Conservation (phyloP, 2,797 vertebrate genomes). For the Sphenodon punctatus region DNA sequence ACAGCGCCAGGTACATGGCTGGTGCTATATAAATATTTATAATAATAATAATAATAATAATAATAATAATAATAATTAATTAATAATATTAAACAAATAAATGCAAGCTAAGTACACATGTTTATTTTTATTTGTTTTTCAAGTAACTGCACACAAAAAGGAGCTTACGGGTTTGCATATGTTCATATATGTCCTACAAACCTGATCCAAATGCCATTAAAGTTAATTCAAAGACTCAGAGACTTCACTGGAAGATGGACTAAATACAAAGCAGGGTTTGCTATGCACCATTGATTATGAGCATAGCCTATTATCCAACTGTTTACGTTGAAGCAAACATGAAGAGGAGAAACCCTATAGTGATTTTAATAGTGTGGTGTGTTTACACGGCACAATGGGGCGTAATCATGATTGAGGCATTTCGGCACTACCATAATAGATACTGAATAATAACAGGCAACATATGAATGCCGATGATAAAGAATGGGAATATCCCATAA, state of each 20-base stretch:
- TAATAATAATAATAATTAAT: no score
- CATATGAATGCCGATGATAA: background rate
- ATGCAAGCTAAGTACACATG: background rate
- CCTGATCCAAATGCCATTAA: background rate
- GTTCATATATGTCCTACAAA: background rate
- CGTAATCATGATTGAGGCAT: background rate
- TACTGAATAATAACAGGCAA: conserved; percentile 6
- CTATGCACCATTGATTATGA: background rate
- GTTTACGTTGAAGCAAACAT: background rate
- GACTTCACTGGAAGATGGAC: background rate
- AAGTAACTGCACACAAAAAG: background rate
- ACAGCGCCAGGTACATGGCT: no score
- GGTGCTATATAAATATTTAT: no score
- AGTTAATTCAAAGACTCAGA: background rate
- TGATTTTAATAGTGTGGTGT: background rate
- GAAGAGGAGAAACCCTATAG: no score
- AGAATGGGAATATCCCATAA: background rate
- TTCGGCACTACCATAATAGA: background rate
- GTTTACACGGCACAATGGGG: background rate
- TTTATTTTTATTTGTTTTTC: background rate
- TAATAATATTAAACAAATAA: no score
- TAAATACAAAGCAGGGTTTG: background rate
- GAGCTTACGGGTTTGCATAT: background rate
- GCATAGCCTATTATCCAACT: background rate
- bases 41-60: no score